These are phyloP conservation scores for Drosophila incognita DNA, from an alignment of 2,888 invertebrate species.

Conservation along the genomic window DNA sequence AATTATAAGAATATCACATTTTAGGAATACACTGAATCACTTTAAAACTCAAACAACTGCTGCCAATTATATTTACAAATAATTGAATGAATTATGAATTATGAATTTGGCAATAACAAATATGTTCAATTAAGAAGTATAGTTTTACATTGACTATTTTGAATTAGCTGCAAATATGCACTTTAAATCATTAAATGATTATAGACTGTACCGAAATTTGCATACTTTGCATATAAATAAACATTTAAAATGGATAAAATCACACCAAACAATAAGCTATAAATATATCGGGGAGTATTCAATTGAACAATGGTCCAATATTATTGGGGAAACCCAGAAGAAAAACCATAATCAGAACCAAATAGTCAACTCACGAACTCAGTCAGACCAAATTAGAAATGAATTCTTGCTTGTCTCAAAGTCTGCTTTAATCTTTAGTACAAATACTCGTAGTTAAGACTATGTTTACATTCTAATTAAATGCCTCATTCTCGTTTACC, in stretches of 20 bases:
- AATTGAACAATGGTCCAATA: neutral
- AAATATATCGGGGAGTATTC: neutral
- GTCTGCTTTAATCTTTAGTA: neutral
- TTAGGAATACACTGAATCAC: neutral
- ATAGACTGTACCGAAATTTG: neutral
- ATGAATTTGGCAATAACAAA: neutral
- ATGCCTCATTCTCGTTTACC: slow-evolving; percentile 5
- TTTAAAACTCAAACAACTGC: neutral
- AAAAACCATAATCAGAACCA: neutral
- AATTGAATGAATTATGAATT: no score
- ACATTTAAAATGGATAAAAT: neutral
- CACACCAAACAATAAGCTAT: neutral
- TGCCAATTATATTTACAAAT: neutral
- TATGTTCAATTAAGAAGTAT: no score
- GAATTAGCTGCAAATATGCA: neutral
- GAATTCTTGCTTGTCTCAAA: neutral
- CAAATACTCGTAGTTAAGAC: neutral
- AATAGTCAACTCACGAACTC: no score
- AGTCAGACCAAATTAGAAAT: no score
- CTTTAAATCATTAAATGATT: neutral
- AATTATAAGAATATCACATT: neutral
- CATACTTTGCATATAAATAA: neutral
- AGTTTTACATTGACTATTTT: neutral
- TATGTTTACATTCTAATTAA: slow-evolving; percentile 24
- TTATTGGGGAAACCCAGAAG: neutral